Percentiles rank a stretch among this genome's conserved stretches.
Conservation (phyloP, 2,797 vertebrate genomes). For the Coranthus polyacanthus region DNA sequence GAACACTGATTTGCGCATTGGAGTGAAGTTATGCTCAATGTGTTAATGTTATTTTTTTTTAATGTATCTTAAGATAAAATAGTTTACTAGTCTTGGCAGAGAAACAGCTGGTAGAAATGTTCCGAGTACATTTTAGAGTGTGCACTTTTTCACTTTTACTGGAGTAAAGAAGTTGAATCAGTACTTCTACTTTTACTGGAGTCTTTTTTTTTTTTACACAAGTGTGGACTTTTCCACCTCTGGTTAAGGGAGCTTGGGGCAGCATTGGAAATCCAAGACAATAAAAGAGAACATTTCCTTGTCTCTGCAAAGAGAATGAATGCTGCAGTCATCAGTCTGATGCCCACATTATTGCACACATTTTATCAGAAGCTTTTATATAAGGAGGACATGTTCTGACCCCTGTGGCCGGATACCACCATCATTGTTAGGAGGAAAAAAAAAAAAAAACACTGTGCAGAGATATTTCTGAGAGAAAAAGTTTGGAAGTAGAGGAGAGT, state of each 20-base stretch:
- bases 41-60: too few relatives aligned
- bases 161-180: too few relatives aligned
- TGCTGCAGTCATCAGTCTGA: slow-evolving; percentile 62
- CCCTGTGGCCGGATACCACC: neutral
- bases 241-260: slow-evolving; percentile 24
- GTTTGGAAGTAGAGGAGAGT: neutral
- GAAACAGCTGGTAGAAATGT: too few relatives aligned
- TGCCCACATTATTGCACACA: slow-evolving; percentile 15
- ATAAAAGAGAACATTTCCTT: slow-evolving; percentile 34
- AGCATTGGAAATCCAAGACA: slow-evolving; percentile 21
- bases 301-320: slow-evolving; percentile 42
- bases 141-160: too few relatives aligned
- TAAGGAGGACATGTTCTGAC: slow-evolving; percentile 2
- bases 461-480: neutral
- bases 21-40: too few relatives aligned
- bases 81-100: too few relatives aligned
- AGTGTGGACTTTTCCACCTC: too few relatives aligned
- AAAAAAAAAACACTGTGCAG: neutral
- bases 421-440: neutral
- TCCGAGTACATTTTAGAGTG: too few relatives aligned
- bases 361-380: slow-evolving; percentile 17
- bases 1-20: too few relatives aligned
- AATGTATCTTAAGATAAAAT: too few relatives aligned
- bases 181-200: too few relatives aligned
- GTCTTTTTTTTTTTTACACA: too few relatives aligned